These are phyloP conservation scores for Dicrurus megarhynchus DNA, from an alignment of 2,113 vertebrate genomes.

Conservation along the genomic window DNA sequence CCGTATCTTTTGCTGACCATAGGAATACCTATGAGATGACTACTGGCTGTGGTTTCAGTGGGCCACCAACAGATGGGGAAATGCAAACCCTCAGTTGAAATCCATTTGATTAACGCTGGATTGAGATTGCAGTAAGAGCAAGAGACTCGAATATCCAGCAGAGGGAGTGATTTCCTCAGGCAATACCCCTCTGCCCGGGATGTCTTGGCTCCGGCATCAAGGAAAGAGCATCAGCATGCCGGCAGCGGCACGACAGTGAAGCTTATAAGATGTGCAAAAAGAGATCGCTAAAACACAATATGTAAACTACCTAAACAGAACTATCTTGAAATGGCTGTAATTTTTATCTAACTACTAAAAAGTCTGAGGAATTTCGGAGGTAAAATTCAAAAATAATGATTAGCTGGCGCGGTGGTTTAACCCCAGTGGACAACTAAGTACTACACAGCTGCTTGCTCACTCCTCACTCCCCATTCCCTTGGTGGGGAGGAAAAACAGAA, in stretches of 20 bases:
- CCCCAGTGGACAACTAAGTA: not conserved
- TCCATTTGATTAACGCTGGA: not conserved
- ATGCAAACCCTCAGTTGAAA: not conserved
- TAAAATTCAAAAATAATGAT: not conserved
- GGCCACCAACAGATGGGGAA: not conserved
- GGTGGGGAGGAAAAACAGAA: not conserved
- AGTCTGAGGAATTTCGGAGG: not conserved
- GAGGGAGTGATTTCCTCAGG: constrained; percentile 43
- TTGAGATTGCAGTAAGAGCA: not conserved
- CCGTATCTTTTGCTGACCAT: not conserved
- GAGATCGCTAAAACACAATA: not conserved
- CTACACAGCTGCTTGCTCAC: not conserved
- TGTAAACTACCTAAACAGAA: not conserved
- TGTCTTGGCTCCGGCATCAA: not conserved
- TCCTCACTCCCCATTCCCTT: rapidly evolving
- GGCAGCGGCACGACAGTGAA: not conserved
- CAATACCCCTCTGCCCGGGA: not conserved
- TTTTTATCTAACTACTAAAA: not conserved
- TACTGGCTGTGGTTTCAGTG: not conserved
- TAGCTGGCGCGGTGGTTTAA: not conserved
- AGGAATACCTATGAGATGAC: not conserved
- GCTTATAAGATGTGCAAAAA: not conserved
- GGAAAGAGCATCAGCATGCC: rapidly evolving
- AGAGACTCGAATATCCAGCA: not conserved
- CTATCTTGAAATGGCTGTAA: not conserved